Evolutionary conservation across 2,888 invertebrate species (phyloP).

Genomic region (Caenorhabditis panamensis): DNA sequence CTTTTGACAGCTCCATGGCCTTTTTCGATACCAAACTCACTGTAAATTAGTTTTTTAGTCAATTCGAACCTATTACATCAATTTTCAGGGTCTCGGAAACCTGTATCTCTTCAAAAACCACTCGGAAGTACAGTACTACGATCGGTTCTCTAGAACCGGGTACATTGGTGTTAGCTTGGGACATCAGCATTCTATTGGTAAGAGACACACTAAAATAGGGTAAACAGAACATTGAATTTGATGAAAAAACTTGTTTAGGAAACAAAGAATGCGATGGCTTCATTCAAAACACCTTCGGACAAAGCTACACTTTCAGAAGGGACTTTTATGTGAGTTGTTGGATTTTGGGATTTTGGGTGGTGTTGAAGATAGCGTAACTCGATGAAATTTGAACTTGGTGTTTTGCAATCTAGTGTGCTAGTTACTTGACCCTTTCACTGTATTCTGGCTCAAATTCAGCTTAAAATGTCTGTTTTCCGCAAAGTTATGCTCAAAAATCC

Average conservation of each 20-base stretch:
- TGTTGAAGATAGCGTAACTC: no score
- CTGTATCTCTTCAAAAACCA: conserved; percentile 69
- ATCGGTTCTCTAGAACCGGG: conserved; percentile 71
- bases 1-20: conserved; percentile 66
- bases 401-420: no score
- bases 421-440: no score
- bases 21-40: conserved; percentile 73
- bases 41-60: conserved; percentile 30
- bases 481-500: no score
- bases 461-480: no score
- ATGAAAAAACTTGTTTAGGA: no score
- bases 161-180: conserved; percentile 57
- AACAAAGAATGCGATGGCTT: conserved; percentile 69
- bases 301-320: conserved; percentile 61
- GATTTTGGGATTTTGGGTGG: no score
- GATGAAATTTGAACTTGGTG: no score
- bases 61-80: neutral
- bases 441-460: no score
- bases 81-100: conserved; percentile 72
- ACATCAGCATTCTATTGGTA: conserved; percentile 61
- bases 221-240: no score
- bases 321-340: conserved; percentile 69
- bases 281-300: conserved; percentile 71
- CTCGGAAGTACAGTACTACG: conserved; percentile 66
- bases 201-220: neutral